Base-by-base conservation (phyloP, 2,797 vertebrate species). In the Sylvia borin region DNA sequence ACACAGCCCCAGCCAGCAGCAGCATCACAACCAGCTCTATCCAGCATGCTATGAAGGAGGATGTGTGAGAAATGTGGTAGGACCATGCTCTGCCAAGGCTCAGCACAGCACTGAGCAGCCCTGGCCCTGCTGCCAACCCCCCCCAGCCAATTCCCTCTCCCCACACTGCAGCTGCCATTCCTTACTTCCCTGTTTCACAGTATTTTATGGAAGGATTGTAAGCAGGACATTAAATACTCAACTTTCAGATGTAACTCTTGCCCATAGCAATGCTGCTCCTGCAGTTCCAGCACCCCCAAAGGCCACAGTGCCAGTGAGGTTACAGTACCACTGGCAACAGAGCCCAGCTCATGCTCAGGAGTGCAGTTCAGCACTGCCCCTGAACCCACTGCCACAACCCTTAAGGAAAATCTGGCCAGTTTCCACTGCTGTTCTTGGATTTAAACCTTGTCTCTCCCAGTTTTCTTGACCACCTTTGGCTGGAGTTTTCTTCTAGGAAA, bases 231-330 rank as follows among this genome's bases (percentile, higher is more conserved):
- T 26, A 38, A 67, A 58, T 31, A 66, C 3, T 1, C 48, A 38
- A 4, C 29, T 65, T 68, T 42, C 48, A 26, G 24, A 9, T 3
- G 6, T 21, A 88, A 78, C 17, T 67, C 34, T 16, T 70, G 70
- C 61, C 38, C 6, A 0, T 0, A 58, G 45, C n/a, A 51, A n/a
- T 11, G 48, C 55, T 76, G 40, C n/a, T 90, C 27, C 57, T 74
- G 76, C 55, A 70, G n/a, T 29, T 36, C 5, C 68, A 90, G 43
- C 57, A 84, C 8, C 32, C 47, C 58, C 1, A 7, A 55, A 19
- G 45, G 36, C 57, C 53, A 54, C 0, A 1, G 48, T 40, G 60
- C 16, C 79, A 51, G 19, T 0, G 9, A 25, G n/a, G 16, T 72
- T 19, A 42, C 3, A 2, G 4, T 78, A 45, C 71, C 66, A 2